Evolutionary conservation across 2,888 invertebrate genomes (phyloP), one percentile per base, ranked within the genome.

Genomic region (Philonicus albiceps): DNA sequence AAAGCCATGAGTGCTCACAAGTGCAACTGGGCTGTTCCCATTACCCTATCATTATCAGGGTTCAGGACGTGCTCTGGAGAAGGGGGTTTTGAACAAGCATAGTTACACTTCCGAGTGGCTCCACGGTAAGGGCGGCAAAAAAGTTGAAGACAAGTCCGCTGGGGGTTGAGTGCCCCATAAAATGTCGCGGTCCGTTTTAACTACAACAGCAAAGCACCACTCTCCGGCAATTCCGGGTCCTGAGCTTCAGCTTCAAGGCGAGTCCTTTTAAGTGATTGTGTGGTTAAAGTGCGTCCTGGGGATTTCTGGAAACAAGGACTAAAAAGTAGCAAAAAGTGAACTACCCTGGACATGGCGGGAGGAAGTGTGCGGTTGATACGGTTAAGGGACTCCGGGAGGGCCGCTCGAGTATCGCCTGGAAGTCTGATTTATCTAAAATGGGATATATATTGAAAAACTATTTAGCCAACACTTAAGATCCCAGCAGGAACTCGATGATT

Each of bases 391-490:
- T 55, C 55, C 83, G 64, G 72, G 83, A 83, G 83, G 83, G 72
- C 83, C 6, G 5, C 34, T 83, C 55, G 27, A 64, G 72, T 64
- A 37, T 83, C 72, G 72, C 83, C 72, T 83, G 83, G 37, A 72
- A 72, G 72, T 64, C 83, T 83, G 83, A 83, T 83, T 83, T 83
- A 85, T 85, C 72, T 85, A 85, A 85, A 74, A 31, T 74, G 34
- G 74, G 74, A 43, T 73, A 73, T 73, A 73, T 76, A 86, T 78
- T 86, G 86, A 76, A 86, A 86, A 86, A 86, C 86, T 86, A 86
- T 86, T 86, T 76, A 90, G 88, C 89, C 89, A 89, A 89, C 90
- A 90, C 89, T 89, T 90, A 89, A 90, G 89, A 89, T 88, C 90
- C 87, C 90, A 90, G 90, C 90, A 89, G 89, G 90, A 90, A 78